phyloP scores from a whole-genome alignment of 2,888 invertebrate genomes.

The Malacosoma neustria region DNA sequence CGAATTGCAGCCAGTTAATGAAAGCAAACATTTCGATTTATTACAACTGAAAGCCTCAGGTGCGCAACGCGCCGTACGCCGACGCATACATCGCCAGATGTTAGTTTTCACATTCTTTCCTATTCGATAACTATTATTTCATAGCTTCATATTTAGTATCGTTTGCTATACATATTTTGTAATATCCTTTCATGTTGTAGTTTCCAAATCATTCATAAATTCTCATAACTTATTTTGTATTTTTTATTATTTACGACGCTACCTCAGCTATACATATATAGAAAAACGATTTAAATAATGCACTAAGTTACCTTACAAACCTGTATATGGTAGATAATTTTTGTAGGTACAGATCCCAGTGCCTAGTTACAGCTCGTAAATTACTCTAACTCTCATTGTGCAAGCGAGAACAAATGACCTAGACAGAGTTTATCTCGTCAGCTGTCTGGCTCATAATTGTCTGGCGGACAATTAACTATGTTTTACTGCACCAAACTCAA shows the following conservation, averaged over 20 bases:
- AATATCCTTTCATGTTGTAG: too few species aligned
- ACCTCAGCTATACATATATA: too few species aligned
- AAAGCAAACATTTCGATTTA: background rate
- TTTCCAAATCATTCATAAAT: too few species aligned
- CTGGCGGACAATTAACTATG: slow-evolving; percentile 51
- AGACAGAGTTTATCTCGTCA: slow-evolving; percentile 52
- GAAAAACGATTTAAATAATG: too few species aligned
- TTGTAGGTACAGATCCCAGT: slow-evolving; percentile 1
- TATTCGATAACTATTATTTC: too few species aligned
- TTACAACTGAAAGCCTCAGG: background rate
- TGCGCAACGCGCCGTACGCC: background rate
- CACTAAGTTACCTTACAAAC: too few species aligned
- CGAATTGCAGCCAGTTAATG: too few species aligned
- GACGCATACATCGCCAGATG: background rate
- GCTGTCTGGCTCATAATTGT: slow-evolving; percentile 59
- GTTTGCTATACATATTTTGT: too few species aligned
- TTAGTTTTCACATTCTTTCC: background rate
- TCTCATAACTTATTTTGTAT: too few species aligned
- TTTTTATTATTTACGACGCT: too few species aligned
- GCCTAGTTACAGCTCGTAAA: slow-evolving; percentile 8
- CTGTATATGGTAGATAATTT: too few species aligned
- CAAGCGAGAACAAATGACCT: slow-evolving; percentile 48
- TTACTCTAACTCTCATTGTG: slow-evolving; percentile 30
- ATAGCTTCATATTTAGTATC: too few species aligned
- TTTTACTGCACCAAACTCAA: slow-evolving; percentile 33